Evolutionary conservation across 2,797 vertebrate genomes (phyloP).

Genomic region (Bucorvus abyssinicus): DNA sequence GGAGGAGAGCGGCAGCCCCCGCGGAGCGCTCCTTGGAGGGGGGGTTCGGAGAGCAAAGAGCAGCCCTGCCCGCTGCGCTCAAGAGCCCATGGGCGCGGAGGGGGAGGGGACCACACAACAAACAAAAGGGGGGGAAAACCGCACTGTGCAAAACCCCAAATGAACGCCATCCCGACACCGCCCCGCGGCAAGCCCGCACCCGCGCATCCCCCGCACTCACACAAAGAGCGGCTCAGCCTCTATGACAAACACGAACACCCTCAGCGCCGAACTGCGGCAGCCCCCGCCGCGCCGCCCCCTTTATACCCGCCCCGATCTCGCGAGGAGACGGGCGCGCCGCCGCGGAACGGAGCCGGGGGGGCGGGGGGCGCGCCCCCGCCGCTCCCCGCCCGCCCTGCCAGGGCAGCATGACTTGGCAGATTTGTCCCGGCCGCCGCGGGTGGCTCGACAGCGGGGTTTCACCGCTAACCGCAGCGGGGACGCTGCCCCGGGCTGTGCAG

Average conservation of each 20-base stretch:
- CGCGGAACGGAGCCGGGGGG: no score
- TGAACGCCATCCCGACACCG: accelerated
- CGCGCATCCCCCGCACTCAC: background rate
- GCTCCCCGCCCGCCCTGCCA: background rate
- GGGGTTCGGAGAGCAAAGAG: background rate
- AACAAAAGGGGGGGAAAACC: background rate
- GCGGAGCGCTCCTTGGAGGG: background rate
- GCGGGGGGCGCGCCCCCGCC: background rate
- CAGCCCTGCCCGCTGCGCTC: background rate
- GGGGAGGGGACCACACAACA: background rate
- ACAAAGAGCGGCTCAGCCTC: background rate
- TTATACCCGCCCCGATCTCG: constrained; percentile 41
- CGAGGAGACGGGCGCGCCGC: background rate
- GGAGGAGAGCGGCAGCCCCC: background rate
- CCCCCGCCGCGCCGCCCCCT: background rate
- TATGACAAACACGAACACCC: no score
- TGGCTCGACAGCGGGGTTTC: background rate
- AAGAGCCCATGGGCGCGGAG: background rate
- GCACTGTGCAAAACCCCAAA: no score
- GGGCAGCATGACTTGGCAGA: constrained; percentile 55
- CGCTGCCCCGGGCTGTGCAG: background rate
- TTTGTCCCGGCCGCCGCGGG: accelerated
- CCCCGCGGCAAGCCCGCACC: accelerated
- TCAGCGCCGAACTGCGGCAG: background rate
- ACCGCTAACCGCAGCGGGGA: background rate